Evolutionary conservation across 2,113 vertebrate species (phyloP).

Genomic region (Scalopus aquaticus): DNA sequence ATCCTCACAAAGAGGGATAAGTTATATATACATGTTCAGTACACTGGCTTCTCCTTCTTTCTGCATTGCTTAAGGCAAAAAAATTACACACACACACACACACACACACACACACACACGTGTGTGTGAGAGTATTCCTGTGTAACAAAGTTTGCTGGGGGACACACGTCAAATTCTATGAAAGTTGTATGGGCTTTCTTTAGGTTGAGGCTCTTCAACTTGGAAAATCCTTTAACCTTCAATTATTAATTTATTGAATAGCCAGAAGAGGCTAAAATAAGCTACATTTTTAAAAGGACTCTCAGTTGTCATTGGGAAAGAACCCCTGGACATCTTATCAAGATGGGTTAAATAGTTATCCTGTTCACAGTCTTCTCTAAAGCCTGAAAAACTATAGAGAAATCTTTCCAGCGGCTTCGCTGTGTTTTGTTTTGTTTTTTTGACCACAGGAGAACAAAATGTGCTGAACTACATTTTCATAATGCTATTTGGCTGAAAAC

Average conservation of each 20-base stretch:
- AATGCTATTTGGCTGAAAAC: slow-evolving; percentile 8
- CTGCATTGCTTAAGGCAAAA: neutral
- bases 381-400: neutral
- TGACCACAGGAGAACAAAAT: slow-evolving; percentile 54
- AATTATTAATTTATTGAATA: slow-evolving; percentile 44
- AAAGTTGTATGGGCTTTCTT: slow-evolving; percentile 8
- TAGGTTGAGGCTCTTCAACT: neutral
- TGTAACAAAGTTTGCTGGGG: neutral
- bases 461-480: neutral
- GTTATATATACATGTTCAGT: neutral
- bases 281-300: neutral
- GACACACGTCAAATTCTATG: neutral
- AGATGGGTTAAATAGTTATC: neutral
- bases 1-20: neutral
- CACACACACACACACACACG: too few species aligned
- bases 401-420: slow-evolving; percentile 12
- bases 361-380: neutral
- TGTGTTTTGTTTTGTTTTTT: neutral
- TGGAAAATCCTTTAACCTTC: slow-evolving; percentile 35
- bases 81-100: too few species aligned
- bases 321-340: neutral
- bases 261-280: neutral
- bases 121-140: too few species aligned
- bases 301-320: neutral
- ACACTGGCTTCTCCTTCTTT: neutral